Evolutionary conservation across 2,888 invertebrate genomes (phyloP).

Genomic region (Patella pellucida): DNA sequence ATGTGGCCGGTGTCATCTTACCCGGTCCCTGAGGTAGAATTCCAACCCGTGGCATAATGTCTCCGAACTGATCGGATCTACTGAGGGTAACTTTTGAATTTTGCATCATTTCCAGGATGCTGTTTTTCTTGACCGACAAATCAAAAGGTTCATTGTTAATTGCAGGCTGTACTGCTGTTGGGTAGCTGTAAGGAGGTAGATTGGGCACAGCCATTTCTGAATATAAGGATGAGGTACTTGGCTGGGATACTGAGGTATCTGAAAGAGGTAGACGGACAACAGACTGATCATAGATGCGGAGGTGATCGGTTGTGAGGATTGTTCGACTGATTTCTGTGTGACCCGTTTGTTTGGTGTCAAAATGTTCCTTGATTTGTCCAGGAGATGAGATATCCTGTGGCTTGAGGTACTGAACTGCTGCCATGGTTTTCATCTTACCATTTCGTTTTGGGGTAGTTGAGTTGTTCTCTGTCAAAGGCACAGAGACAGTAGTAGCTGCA

Average conservation of each 20-base stretch:
- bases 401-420: constrained; percentile 10
- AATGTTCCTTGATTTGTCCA: constrained; percentile 5
- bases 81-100: constrained; percentile 3
- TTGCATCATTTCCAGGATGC: constrained; percentile 11
- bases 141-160: constrained; percentile 24
- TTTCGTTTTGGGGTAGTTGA: constrained; percentile 8
- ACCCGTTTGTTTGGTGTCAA: constrained; percentile 11
- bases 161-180: constrained; percentile 7
- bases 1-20: constrained; percentile 1
- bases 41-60: background rate
- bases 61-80: constrained; percentile 7
- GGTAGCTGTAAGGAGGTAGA: background rate
- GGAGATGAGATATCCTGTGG: constrained; percentile 4
- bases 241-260: constrained; percentile 24
- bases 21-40: constrained; percentile 10
- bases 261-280: constrained; percentile 24
- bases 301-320: constrained; percentile 5
- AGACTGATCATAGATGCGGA: constrained; percentile 21
- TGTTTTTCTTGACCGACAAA: constrained; percentile 22
- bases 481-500: constrained; percentile 11
- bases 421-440: constrained; percentile 8
- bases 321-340: constrained; percentile 9
- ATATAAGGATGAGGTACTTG: constrained; percentile 23
- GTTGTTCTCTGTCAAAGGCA: constrained; percentile 10
- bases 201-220: constrained; percentile 17